phyloP scores from a whole-genome alignment of 2,797 vertebrate genomes.

The Typhlichthys eigenmanni region DNA sequence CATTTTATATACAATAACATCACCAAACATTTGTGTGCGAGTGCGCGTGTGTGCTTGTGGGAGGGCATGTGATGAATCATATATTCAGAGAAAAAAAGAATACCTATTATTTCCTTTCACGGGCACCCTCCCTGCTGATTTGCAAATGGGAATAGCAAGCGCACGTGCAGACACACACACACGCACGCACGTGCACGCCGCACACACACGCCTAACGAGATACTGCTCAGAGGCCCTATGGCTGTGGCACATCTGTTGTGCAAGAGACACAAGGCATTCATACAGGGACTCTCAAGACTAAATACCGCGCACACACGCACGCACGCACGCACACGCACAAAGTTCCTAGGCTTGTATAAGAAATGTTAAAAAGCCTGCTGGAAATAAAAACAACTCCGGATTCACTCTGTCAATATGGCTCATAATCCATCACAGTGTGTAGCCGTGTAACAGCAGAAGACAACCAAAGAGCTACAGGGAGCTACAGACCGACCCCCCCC shows the following conservation, averaged over 20 bases:
- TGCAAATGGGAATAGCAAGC: constrained; percentile 48
- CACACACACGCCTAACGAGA: constrained; percentile 52
- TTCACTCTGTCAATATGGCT: too few relatives aligned
- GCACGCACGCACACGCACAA: neutral
- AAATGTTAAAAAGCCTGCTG: too few relatives aligned
- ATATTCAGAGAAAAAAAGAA: constrained; percentile 59
- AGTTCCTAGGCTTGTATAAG: too few relatives aligned
- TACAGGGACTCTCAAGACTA: constrained; percentile 54
- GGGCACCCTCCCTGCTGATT: constrained; percentile 60
- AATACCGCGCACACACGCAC: constrained; percentile 16
- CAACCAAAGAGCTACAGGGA: neutral
- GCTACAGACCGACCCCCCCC: constrained; percentile 15
- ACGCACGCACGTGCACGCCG: constrained; percentile 7
- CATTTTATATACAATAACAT: too few relatives aligned
- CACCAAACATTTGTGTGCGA: neutral
- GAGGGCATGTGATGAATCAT: constrained; percentile 41
- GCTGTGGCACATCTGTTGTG: constrained; percentile 69
- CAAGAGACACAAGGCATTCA: constrained; percentile 59
- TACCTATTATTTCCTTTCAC: constrained; percentile 62
- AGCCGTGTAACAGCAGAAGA: neutral
- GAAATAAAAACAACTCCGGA: too few relatives aligned
- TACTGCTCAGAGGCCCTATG: constrained; percentile 54
- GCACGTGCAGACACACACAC: neutral
- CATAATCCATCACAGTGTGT: too few relatives aligned
- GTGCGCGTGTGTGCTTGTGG: constrained; percentile 17